These are phyloP conservation scores for Phocoena sinus DNA, from an alignment of 2,113 vertebrate genomes.

Conservation along the genomic window DNA sequence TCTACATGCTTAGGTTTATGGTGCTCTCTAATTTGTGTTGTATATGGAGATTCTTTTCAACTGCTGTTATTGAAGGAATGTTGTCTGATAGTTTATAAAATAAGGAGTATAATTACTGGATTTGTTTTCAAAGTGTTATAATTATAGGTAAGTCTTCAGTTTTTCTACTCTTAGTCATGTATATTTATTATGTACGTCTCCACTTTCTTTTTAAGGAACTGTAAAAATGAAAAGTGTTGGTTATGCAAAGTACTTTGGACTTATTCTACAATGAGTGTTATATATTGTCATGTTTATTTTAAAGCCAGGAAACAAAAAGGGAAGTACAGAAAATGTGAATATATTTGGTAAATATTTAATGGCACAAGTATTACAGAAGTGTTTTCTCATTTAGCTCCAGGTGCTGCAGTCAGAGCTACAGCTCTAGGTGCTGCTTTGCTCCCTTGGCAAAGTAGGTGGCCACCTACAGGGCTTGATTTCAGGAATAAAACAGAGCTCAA, in stretches of 20 bases:
- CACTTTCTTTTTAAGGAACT: neutral
- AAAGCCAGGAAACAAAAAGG: neutral
- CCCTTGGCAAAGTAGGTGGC: neutral
- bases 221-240: neutral
- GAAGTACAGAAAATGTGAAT: neutral
- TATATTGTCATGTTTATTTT: neutral
- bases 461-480: neutral
- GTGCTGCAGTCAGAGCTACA: neutral
- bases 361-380: neutral
- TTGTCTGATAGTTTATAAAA: constrained; percentile 6
- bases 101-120: neutral
- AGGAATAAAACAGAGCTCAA: neutral
- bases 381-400: neutral
- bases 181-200: neutral
- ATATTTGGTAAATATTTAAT: neutral
- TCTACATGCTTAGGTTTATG: neutral
- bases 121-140: neutral
- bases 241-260: neutral
- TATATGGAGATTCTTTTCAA: neutral
- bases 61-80: neutral
- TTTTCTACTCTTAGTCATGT: neutral
- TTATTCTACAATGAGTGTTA: neutral
- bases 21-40: neutral
- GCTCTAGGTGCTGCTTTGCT: neutral
- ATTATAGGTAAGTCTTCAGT: neutral